These are phyloP conservation scores for Cephus runcator DNA, from an alignment of 2,888 invertebrate species.

Conservation along the genomic window DNA sequence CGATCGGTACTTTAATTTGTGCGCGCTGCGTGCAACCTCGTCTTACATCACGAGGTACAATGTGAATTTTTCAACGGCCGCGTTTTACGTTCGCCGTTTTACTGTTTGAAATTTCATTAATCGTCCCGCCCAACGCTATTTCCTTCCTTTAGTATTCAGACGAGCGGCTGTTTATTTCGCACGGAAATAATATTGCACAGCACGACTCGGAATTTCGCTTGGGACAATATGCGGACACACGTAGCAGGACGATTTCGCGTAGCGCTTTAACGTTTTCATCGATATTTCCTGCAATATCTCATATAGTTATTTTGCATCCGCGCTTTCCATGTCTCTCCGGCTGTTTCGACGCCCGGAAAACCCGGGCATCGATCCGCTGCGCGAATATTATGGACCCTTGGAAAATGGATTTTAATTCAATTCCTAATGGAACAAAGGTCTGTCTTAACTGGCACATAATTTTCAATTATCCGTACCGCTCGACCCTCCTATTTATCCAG, in stretches of 20 bases:
- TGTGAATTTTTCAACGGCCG: neutral
- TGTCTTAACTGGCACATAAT: neutral
- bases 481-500: neutral
- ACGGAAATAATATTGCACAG: neutral
- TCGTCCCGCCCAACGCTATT: neutral
- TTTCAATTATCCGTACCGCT: neutral
- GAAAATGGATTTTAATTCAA: constrained; percentile 4
- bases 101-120: neutral
- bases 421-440: neutral
- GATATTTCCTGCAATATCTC: neutral
- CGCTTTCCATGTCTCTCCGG: neutral
- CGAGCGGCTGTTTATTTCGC: neutral
- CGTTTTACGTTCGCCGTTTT: neutral
- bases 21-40: neutral
- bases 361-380: neutral
- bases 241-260: neutral
- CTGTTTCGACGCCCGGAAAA: neutral
- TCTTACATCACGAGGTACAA: neutral
- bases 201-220: neutral
- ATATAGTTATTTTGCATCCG: neutral
- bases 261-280: neutral
- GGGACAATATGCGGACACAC: neutral
- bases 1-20: neutral
- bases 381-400: neutral
- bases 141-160: neutral